Evolutionary conservation across 2,113 vertebrate species (phyloP), one percentile per base, ranked within the genome.

Genomic region (Neolamprologus caudopunctatus): DNA sequence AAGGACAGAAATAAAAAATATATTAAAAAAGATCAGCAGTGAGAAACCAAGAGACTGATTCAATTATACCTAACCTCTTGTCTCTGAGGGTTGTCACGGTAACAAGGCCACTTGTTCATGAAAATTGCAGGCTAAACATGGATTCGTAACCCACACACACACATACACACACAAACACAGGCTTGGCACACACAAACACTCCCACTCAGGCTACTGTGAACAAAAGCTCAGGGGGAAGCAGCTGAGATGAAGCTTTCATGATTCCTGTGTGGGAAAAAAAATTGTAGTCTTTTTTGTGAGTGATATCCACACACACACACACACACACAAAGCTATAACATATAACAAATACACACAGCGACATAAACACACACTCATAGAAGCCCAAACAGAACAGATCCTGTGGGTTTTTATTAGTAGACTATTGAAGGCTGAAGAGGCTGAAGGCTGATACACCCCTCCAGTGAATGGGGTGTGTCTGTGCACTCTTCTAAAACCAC

Each of bases 81-180:
- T 88, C 80, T 92, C 82, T 2, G 17, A 63, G 63, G 82, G 88
- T 90, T 92, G 73, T 82, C 86, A 92, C 35, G 66, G 89, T 91
- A 91, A 93, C 90, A 68, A 66, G 75, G 66, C 88, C 79, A 87
- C 71, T 82, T 85, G 85, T 81, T 80, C 58, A 87, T 87, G 86
- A 85, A 91, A 84, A 68, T n/a, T 82, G 50, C 19, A 68, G 24
- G 63, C 50, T 83, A 84, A 86, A 85, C 79, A 88, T 80, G 83
- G 86, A 79, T 28, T 4, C 26, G 35, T 7, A 12, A 58, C 82
- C 71, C 54, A 21, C 9, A 14, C 53, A 63, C 24, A 82, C 33
- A 28, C 63, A 85, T 24, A 66, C 50, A 31, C 24, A 83, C 42
- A 42, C 63, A 68, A 2, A 63, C 35, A 68, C 53, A 42, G 53